Base-by-base conservation (phyloP, 2,888 invertebrate genomes). In the Tinea trinotella region DNA sequence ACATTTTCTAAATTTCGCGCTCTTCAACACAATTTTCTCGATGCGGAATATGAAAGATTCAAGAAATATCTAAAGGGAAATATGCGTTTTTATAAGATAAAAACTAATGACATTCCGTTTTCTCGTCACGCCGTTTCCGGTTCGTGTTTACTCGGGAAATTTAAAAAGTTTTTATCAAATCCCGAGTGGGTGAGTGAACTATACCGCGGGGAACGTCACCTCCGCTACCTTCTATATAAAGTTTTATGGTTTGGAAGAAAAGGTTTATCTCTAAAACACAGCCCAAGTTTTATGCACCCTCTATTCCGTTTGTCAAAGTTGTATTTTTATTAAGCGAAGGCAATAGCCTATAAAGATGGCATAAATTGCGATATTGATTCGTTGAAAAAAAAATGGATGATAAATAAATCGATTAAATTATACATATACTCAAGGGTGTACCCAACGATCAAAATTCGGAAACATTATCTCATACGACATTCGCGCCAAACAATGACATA, bases 171-270 rank as follows among this genome's bases (percentile, higher is more conserved):
- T 49, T 24, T 24, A 50, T 50, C 50, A 50, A 50, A 50, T 50
- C 50, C 50, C 50, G 24, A 50, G 50, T 50, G 48, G 40, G 50
- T 24, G 9, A 13, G 40, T 36, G 67, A 80, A 81, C 80, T 80
- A 78, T 74, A 70, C 78, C 67, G 66, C 63, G 60, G 76, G 76
- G 79, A 77, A 17, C 19, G 46, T 46, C 46, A 46, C 50, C 50
- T 50, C 24, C 67, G 69, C 72, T 77, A 76, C 73, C 70, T 74
- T 64, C 65, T 70, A 68, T 70, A 71, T 74, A 74, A 80, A 81
- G 79, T 81, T 83, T 80, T 79, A 82, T 82, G 81, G 75, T 59
- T 68, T 68, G 77, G 77, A 81, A 82, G 73, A 76, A 81, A 53
- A 78, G 72, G 80, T 53, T 53, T 53, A 53, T 53, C 53, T 53